phyloP scores from a whole-genome alignment of 2,113 vertebrate genomes.

The Reinhardtius hippoglossoides region DNA sequence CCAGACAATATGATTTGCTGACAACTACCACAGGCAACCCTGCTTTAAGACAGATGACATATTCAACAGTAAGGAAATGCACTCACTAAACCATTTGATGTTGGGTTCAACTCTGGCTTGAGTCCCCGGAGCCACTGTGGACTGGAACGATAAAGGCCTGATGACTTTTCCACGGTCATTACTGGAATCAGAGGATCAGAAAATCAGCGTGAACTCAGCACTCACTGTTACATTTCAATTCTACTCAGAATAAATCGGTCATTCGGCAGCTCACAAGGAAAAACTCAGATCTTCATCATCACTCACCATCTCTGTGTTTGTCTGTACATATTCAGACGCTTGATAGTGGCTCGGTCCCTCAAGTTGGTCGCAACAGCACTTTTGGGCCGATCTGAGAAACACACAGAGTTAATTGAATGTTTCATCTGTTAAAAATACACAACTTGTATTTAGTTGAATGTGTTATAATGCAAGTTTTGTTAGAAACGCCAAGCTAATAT shows the following conservation, averaged over 20 bases:
- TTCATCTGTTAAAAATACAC: not conserved
- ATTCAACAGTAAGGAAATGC: not conserved
- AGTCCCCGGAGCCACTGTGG: conserved; percentile 91
- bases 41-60: not conserved
- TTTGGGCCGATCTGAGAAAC: conserved; percentile 87
- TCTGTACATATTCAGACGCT: conserved; percentile 97
- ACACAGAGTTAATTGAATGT: not conserved
- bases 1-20: too few species aligned
- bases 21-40: not conserved
- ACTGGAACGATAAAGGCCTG: conserved; percentile 91
- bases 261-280: not conserved
- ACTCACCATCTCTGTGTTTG: conserved; percentile 94
- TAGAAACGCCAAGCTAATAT: not conserved
- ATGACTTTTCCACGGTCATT: conserved; percentile 92
- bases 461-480: not conserved
- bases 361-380: conserved; percentile 91
- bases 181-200: conserved; percentile 70
- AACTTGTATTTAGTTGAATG: not conserved
- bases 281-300: not conserved
- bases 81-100: conserved; percentile 99
- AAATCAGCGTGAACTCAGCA: not conserved
- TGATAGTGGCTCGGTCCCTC: conserved; percentile 95
- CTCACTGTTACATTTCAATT: not conserved
- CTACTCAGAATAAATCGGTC: not conserved
- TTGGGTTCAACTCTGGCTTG: conserved; percentile 96